Conservation (phyloP, 2,113 vertebrate genomes). For the Rana temporaria region DNA sequence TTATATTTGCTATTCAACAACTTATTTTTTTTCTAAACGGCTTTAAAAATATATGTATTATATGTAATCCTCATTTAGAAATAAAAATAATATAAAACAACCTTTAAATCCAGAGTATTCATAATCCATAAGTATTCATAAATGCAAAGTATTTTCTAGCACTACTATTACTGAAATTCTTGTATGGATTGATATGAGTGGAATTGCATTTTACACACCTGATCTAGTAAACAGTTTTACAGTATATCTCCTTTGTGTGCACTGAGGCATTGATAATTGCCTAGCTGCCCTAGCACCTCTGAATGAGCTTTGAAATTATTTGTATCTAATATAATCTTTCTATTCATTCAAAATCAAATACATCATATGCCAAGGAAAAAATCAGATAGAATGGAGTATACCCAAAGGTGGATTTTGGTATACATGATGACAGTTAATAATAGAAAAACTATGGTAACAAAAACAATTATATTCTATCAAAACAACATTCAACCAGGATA, state of each 20-base stretch:
- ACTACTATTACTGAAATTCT: not conserved
- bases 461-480: no score
- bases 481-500: no score
- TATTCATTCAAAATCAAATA: constrained; percentile 27
- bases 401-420: not conserved
- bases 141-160: not conserved
- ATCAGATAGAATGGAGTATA: not conserved
- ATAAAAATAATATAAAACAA: not conserved
- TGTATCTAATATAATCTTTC: constrained; percentile 34
- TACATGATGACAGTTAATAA: no score
- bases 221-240: constrained; percentile 32
- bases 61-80: not conserved
- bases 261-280: constrained; percentile 29
- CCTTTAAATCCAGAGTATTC: not conserved
- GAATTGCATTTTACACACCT: constrained; percentile 24
- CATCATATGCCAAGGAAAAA: not conserved
- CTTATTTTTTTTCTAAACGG: no score
- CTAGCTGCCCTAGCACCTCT: constrained; percentile 6
- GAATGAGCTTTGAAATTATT: constrained; percentile 39
- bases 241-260: constrained; percentile 28
- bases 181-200: constrained; percentile 14
- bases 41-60: no score
- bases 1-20: no score
- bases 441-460: no score
- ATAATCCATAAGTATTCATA: no score